These are phyloP conservation scores for Enchytraeus crypticus DNA, from an alignment of 2,888 invertebrate species.

Conservation along the genomic window DNA sequence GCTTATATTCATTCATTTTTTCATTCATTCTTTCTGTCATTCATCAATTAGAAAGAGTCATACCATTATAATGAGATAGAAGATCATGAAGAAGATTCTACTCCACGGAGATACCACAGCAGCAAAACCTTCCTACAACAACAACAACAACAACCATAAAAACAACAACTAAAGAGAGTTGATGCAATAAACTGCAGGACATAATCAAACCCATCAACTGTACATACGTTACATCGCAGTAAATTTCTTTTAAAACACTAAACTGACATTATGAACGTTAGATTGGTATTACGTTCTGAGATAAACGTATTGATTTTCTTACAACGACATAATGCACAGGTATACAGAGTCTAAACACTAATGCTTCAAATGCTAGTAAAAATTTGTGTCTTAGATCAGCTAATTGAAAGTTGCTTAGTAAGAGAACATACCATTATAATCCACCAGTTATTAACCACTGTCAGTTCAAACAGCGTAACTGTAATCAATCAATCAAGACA, in stretches of 20 bases:
- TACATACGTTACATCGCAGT: neutral
- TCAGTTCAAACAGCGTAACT: slow-evolving; percentile 78
- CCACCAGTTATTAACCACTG: slow-evolving; percentile 84
- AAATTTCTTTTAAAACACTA: neutral
- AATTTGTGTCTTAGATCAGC: too few relatives aligned
- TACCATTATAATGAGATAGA: slow-evolving; percentile 78
- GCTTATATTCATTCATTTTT: too few relatives aligned
- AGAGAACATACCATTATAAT: slow-evolving; percentile 61
- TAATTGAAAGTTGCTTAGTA: too few relatives aligned
- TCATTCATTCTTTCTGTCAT: too few relatives aligned
- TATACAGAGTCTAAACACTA: neutral
- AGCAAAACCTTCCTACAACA: slow-evolving; percentile 55
- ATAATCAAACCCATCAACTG: too few relatives aligned
- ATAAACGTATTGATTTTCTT: neutral
- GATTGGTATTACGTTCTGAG: neutral
- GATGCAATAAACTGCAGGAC: too few relatives aligned
- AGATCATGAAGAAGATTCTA: slow-evolving; percentile 76
- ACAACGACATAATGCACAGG: neutral
- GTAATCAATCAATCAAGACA: too few relatives aligned
- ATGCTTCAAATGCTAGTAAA: neutral
- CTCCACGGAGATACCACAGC: slow-evolving; percentile 57
- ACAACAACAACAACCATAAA: neutral
- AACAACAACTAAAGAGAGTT: too few relatives aligned
- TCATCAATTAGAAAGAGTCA: too few relatives aligned
- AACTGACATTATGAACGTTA: neutral